Base-by-base conservation (phyloP, 2,888 invertebrate species). In the Heliconius charithonia region DNA sequence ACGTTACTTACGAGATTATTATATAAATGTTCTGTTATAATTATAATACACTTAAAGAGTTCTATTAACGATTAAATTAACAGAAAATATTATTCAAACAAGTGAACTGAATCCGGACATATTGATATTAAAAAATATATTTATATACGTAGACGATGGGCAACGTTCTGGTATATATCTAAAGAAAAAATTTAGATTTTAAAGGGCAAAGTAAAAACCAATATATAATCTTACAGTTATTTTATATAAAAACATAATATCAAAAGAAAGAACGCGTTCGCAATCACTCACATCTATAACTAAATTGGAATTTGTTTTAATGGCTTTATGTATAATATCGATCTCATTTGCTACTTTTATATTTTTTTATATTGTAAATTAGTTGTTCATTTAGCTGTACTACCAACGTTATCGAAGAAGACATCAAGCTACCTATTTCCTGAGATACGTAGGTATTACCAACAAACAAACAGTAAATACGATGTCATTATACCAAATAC, bases 311-410 rank as follows among this genome's bases (percentile, higher is more conserved):
- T 75, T 66, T 63, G 74, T 75, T 72, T 77, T 27, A 77, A 76
- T 70, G 67, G 79, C 45, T 74, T 41, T 63, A 69, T 41, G 41
- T 69, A 37, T 63, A 81, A 80, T 69, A 78, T 75, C 78, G 62
- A 79, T 81, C 59, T 22, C 77, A 63, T 63, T 71, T 25, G 65
- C 45, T 41, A 67, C 62, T 59, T 62, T 76, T 69, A 37, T n/a
- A n/a, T 69, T 3, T 27, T 41, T 41, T 41, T 63, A 62, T 13
- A n/a, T 25, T 67, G 27, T n/a, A 13, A 10, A 22, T 37, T 12
- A 13, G 37, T 67, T 37, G 22, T 67, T 25, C 2, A 45, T 25
- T 41, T 41, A 41, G 13, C 4, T 69, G 41, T 41, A 16, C 41
- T 69, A 25, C 6, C 16, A 69, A 41, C 25, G 16, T 25, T 19